phyloP scores from a whole-genome alignment of 2,113 vertebrate species.

The Apaloderma vittatum region DNA sequence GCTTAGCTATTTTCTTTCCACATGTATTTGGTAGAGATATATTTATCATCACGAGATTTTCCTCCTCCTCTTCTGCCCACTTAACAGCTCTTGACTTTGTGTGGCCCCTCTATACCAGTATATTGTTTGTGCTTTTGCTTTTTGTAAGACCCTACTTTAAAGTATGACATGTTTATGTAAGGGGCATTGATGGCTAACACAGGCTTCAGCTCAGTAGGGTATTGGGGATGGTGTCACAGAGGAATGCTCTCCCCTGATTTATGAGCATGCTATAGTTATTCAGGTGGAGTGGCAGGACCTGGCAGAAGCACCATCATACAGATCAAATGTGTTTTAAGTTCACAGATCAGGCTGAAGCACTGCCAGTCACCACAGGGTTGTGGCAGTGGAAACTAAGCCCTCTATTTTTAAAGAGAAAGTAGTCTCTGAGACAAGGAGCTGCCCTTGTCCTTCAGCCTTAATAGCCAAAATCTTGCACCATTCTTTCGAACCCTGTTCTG shows the following conservation, averaged over 20 bases:
- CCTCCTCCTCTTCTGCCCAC: neutral
- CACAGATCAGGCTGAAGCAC: constrained; percentile 66
- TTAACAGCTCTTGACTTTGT: constrained; percentile 72
- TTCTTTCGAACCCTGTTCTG: neutral
- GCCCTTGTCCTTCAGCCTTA: neutral
- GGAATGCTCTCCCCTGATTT: constrained; percentile 78
- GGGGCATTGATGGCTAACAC: constrained; percentile 71
- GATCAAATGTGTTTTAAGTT: constrained; percentile 71
- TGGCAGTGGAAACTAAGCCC: constrained; percentile 43
- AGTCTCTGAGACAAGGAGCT: neutral
- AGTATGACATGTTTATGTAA: constrained; percentile 81
- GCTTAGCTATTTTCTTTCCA: neutral
- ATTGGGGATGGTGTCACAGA: constrained; percentile 68
- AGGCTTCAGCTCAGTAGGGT: constrained; percentile 70
- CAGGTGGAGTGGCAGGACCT: constrained; percentile 75
- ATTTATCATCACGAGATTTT: neutral
- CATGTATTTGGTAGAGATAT: neutral
- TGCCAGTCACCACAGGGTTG: constrained; percentile 1
- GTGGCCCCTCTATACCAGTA: constrained; percentile 68
- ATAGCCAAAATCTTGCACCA: neutral
- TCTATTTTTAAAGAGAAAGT: constrained; percentile 60
- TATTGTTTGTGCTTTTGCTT: constrained; percentile 73
- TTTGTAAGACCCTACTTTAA: constrained; percentile 75
- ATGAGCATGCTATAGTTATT: constrained; percentile 77
- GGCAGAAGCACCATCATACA: constrained; percentile 23